A percentile compares a stretch with the other conserved stretches of the same genome.
Evolutionary conservation across 1,140 invertebrate species (phyloP).

Genomic region (Drosophila sulfurigaster): DNA sequence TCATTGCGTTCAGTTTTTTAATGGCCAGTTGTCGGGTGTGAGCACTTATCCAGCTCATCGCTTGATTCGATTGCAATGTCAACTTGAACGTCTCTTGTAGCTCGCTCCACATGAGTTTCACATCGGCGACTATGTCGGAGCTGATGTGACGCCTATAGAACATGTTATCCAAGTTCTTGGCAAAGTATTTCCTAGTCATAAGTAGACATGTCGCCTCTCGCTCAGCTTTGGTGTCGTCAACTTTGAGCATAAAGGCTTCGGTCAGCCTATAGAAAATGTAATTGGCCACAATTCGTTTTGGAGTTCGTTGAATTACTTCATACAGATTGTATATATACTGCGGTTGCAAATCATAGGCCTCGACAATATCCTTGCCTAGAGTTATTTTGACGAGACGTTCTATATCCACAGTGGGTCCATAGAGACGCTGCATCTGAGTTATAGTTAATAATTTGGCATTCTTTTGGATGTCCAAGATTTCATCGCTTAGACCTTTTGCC

Average conservation of each 20-base stretch:
- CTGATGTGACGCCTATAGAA: constrained; percentile 61
- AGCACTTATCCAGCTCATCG: constrained; percentile 47
- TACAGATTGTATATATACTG: constrained; percentile 61
- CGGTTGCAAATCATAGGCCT: constrained; percentile 56
- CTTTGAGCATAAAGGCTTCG: constrained; percentile 41
- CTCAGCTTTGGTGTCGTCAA: constrained; percentile 1
- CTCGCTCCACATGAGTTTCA: constrained; percentile 67
- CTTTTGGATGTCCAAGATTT: constrained; percentile 35
- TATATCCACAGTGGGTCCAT: constrained; percentile 49
- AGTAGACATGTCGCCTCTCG: constrained; percentile 43
- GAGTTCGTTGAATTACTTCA: constrained; percentile 45
- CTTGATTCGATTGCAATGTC: constrained; percentile 35
- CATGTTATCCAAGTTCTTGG: constrained; percentile 77
- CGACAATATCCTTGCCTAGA: constrained; percentile 3
- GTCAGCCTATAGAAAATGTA: constrained; percentile 67
- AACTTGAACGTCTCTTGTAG: constrained; percentile 60
- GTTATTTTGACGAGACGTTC: constrained; percentile 42
- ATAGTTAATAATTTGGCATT: constrained; percentile 43
- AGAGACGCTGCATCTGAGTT: constrained; percentile 48
- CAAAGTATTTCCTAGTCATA: constrained; percentile 57
- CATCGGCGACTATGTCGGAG: constrained; percentile 51
- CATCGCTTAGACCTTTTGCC: constrained; percentile 48
- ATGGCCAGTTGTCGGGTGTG: constrained; percentile 58
- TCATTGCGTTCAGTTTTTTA: constrained; percentile 68
- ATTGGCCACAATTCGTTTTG: constrained; percentile 60